These are phyloP conservation scores for Pomatorhinus ruficollis DNA, from an alignment of 2,113 vertebrate species.

Conservation along the genomic window DNA sequence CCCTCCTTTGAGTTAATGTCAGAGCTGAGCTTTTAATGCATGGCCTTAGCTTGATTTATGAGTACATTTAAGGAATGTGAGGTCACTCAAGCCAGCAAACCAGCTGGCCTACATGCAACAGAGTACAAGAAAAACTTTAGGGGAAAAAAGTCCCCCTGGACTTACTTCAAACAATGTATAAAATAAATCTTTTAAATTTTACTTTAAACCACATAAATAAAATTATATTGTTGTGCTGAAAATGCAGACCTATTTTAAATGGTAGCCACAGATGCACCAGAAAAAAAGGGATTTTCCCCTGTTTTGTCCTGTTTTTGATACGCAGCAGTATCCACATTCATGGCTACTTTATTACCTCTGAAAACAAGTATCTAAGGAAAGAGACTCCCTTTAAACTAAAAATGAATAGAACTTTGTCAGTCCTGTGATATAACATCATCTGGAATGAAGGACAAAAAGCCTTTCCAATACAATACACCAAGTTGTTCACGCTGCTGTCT, in stretches of 20 bases:
- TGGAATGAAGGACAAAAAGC: background rate
- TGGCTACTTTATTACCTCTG: background rate
- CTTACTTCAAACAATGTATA: slow-evolving; percentile 26
- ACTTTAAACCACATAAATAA: background rate
- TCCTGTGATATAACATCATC: background rate
- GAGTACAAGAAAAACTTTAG: slow-evolving; percentile 60
- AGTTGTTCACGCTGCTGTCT: background rate
- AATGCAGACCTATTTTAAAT: background rate
- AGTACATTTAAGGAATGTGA: slow-evolving; percentile 72
- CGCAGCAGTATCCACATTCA: background rate
- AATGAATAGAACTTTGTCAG: background rate
- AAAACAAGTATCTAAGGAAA: background rate
- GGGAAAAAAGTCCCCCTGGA: background rate
- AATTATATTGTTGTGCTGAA: background rate
- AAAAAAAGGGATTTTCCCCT: background rate
- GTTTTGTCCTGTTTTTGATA: background rate
- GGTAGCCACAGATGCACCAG: background rate
- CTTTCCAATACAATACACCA: background rate
- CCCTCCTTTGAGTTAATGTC: background rate
- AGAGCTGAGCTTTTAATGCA: slow-evolving; percentile 41
- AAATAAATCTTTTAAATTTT: slow-evolving; percentile 14
- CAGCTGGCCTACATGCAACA: slow-evolving; percentile 65
- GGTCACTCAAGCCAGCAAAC: slow-evolving; percentile 70
- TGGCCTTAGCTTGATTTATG: slow-evolving; percentile 74
- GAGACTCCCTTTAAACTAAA: background rate